Base-by-base conservation (phyloP, 2,113 vertebrate genomes). In the Periophthalmodon schlosseri region DNA sequence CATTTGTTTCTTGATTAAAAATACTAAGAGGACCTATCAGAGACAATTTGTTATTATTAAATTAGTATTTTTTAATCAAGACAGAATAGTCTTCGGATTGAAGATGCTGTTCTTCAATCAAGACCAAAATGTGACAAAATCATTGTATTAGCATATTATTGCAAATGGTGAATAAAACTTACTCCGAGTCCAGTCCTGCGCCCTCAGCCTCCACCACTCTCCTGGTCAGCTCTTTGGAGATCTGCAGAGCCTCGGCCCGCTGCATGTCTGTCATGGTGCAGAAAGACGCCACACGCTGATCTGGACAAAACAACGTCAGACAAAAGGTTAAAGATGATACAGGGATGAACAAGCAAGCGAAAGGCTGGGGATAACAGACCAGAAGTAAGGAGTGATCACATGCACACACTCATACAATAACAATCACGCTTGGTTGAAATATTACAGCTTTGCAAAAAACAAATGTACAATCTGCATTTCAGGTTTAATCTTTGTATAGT, bases 221-320 rank as follows among this genome's bases (percentile, higher is more conserved):
- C 80, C 96, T 87, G 78, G 93, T 91, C 83, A 96, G 91, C 49
- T 96, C 96, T 74, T 94, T 94, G 1, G 95, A 72, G 73, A 92
- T 95, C 83, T 96, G 95, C 91, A 97, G 85, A 49, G 90, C 94
- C 77, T 95, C 95, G 12, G 91, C 91, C 44, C 94, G 93, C 78
- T 96, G 95, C 91, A 96, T 94, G 73, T 97, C 96, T 13, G 92
- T 96, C 94, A 98, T 94, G 72, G 95, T 95, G 85, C 96, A 98
- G 93, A 98, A 98, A 73, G 97, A 96, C 0, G 95, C 94, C 86
- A 96, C 96, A 49, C 96, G 94, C 91, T 97, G 97, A 94, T 99
- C 97, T 99, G 92, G 10, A 77, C 73, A 63, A 79, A 49, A 80
- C 66, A 92, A 68, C 56, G 66, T 68, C 72, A 65, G 68, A 85